A percentile compares a stretch with the other conserved stretches of the same genome.
Evolutionary conservation across 2,113 vertebrate species (phyloP).

Genomic region (Camelus bactrianus): DNA sequence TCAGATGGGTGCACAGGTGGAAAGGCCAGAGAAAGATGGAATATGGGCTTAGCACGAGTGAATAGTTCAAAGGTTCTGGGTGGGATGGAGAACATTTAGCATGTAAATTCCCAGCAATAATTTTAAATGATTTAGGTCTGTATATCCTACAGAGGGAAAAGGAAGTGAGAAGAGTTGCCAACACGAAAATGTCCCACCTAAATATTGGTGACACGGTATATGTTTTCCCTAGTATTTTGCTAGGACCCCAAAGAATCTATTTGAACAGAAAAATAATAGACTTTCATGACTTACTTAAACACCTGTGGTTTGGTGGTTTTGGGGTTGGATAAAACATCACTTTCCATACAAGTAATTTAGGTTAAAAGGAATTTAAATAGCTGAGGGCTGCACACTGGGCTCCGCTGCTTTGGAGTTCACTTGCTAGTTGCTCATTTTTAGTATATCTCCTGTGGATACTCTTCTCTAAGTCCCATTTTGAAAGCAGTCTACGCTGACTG

Average conservation of each 20-base stretch:
- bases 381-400: neutral
- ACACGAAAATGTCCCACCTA: neutral
- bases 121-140: neutral
- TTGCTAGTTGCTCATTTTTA: neutral
- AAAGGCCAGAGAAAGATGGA: neutral
- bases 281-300: slow-evolving; percentile 57
- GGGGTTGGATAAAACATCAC: neutral
- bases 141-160: neutral
- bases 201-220: neutral
- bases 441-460: neutral
- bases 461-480: neutral
- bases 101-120: neutral
- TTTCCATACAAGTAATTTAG: slow-evolving; percentile 54
- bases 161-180: neutral
- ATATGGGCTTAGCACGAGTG: neutral
- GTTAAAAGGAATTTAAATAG: slow-evolving; percentile 57
- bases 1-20: neutral
- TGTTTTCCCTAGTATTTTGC: slow-evolving; percentile 49
- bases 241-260: slow-evolving; percentile 34
- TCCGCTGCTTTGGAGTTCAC: neutral
- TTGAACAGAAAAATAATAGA: slow-evolving; percentile 59
- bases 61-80: neutral
- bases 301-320: slow-evolving; percentile 65
- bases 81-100: neutral
- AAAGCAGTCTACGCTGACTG: neutral